Evolutionary conservation across 1,140 invertebrate species (phyloP).

Genomic region (Hylaeus anthracinus): DNA sequence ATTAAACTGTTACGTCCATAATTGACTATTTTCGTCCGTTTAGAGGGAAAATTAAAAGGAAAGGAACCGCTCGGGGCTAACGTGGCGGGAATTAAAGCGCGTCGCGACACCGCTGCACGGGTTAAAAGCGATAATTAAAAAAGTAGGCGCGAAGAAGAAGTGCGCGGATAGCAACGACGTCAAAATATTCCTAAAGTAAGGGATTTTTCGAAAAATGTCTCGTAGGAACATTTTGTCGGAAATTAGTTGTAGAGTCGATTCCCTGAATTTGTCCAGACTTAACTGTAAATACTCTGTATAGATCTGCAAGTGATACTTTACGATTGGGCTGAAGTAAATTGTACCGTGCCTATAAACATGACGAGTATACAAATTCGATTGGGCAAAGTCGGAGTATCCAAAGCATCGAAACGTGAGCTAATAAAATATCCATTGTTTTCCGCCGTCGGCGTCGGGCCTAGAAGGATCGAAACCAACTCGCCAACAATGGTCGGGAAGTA

Average conservation of each 20-base stretch:
- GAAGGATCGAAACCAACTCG: constrained; percentile 3
- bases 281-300: no score
- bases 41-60: constrained; percentile 19
- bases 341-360: no score
- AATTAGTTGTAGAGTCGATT: no score
- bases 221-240: no score
- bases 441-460: not conserved
- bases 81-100: constrained; percentile 7
- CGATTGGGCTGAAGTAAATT: no score
- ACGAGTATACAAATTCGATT: no score
- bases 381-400: no score
- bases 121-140: constrained; percentile 20
- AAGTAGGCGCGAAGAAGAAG: not conserved
- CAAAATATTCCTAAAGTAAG: no score
- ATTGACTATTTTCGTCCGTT: not conserved
- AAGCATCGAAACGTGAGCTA: not conserved
- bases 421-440: not conserved
- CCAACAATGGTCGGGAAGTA: not conserved
- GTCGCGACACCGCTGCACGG: not conserved
- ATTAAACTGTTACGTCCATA: constrained; percentile 22
- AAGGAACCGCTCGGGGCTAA: not conserved
- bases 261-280: no score
- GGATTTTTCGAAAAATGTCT: no score
- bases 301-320: no score
- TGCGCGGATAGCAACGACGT: no score